A percentile compares a stretch with the other conserved stretches of the same genome.
phyloP scores from a whole-genome alignment of 2,113 vertebrate genomes.

The Tragelaphus scriptus region DNA sequence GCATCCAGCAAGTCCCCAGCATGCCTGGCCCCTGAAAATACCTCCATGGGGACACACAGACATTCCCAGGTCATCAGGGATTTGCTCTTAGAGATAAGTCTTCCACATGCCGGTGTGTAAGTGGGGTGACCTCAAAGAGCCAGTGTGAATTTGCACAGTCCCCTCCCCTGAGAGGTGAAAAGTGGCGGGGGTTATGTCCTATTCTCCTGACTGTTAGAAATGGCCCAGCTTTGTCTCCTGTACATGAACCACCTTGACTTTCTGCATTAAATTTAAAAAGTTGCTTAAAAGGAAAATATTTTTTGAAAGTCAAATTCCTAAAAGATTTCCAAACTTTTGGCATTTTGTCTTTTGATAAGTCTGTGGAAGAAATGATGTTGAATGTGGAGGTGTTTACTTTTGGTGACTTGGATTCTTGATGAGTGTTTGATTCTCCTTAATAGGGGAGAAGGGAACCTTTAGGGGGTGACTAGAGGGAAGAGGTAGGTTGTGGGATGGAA shows the following conservation, averaged over 20 bases:
- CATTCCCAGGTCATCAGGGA: rapidly evolving
- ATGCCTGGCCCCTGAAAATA: background rate
- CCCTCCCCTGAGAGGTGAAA: background rate
- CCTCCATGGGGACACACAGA: background rate
- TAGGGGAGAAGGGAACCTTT: too few relatives aligned
- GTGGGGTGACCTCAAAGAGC: background rate
- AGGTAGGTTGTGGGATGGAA: background rate
- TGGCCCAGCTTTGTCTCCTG: background rate
- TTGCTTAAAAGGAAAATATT: background rate
- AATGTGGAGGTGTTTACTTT: background rate
- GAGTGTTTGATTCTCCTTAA: background rate
- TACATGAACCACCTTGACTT: background rate
- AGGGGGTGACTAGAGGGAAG: background rate
- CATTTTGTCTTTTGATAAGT: background rate
- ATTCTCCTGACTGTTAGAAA: background rate
- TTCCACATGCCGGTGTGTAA: background rate
- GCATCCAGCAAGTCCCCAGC: background rate
- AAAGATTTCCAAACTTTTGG: background rate
- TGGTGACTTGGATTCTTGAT: background rate
- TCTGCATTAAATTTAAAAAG: background rate
- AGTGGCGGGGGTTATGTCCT: background rate
- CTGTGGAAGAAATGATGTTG: background rate
- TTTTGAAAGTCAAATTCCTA: background rate
- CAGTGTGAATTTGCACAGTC: background rate
- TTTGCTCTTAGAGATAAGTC: background rate